These are phyloP conservation scores for Corythornis madagascariensis DNA, from an alignment of 2,113 vertebrate species.

Conservation along the genomic window DNA sequence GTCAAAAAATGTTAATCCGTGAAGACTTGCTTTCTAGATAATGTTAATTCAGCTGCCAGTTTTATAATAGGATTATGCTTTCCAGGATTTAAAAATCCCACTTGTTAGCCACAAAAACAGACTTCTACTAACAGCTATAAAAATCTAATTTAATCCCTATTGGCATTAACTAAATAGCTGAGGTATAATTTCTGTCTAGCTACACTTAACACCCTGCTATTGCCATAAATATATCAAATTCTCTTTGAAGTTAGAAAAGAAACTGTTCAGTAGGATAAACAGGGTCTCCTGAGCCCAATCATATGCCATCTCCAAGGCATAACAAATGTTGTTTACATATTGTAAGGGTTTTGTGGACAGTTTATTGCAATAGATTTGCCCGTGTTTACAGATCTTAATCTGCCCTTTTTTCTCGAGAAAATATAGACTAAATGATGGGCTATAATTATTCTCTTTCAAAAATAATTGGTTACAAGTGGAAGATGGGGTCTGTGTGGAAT, in stretches of 20 bases:
- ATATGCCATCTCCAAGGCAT: slow-evolving; percentile 75
- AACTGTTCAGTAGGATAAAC: slow-evolving; percentile 75
- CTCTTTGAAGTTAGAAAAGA: slow-evolving; percentile 79
- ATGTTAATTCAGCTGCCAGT: slow-evolving; percentile 80
- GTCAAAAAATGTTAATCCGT: slow-evolving; percentile 77
- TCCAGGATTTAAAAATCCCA: slow-evolving; percentile 82
- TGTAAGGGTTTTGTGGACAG: slow-evolving; percentile 73
- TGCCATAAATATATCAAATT: slow-evolving; percentile 78
- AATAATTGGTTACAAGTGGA: slow-evolving; percentile 58
- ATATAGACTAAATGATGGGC: slow-evolving; percentile 61
- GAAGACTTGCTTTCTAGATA: slow-evolving; percentile 75
- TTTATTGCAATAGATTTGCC: slow-evolving; percentile 77
- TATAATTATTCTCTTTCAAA: slow-evolving; percentile 62
- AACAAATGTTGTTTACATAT: slow-evolving; percentile 82
- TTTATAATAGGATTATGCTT: slow-evolving; percentile 85
- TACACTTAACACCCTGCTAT: slow-evolving; percentile 76
- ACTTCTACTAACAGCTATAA: slow-evolving; percentile 79
- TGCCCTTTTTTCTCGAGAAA: slow-evolving; percentile 72
- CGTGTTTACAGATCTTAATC: slow-evolving; percentile 75
- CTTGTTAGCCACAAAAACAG: slow-evolving; percentile 81
- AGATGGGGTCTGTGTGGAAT: too few relatives aligned
- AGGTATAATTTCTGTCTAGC: slow-evolving; percentile 78
- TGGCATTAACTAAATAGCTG: slow-evolving; percentile 79
- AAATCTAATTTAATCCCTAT: slow-evolving; percentile 82
- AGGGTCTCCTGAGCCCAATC: slow-evolving; percentile 76